A percentile compares a stretch with the other conserved stretches of the same genome.
These are phyloP conservation scores for Gastrophryne carolinensis DNA, from an alignment of 2,797 vertebrate species.

Conservation along the genomic window DNA sequence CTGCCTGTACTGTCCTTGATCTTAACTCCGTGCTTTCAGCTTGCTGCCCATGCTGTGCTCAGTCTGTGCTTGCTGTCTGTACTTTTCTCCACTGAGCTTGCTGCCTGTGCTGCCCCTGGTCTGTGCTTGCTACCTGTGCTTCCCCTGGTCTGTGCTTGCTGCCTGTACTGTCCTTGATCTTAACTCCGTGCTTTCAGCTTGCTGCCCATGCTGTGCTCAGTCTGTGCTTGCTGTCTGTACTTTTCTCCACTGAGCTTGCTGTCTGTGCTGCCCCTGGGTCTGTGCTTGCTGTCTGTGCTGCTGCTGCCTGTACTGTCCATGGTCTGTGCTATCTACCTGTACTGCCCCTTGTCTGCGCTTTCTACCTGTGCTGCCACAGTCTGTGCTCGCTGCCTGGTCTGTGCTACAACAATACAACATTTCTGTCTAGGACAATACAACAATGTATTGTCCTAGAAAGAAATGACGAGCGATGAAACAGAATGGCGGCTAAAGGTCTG, in stretches of 20 bases:
- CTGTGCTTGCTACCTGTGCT: fast-evolving
- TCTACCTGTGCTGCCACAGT: not conserved
- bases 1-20: not conserved
- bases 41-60: not conserved
- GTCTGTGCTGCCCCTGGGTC: not conserved
- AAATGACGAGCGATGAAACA: no score
- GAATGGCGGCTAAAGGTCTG: no score
- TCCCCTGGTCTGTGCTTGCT: not conserved
- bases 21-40: not conserved
- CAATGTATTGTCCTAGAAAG: no score
- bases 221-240: no score
- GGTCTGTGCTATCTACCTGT: no score
- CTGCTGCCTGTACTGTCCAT: not conserved
- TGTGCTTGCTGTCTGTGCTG: not conserved
- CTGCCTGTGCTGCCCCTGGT: fast-evolving
- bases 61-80: not conserved
- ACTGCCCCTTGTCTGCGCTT: not conserved
- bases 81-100: not conserved
- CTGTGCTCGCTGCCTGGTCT: not conserved
- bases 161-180: no score
- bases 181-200: not conserved
- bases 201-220: not conserved
- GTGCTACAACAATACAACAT: no score
- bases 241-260: not conserved
- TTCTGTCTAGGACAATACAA: no score